Percentiles rank a stretch among this genome's conserved stretches.
Evolutionary conservation across 1,140 invertebrate species (phyloP).

Genomic region (Brachionus koreanus): DNA sequence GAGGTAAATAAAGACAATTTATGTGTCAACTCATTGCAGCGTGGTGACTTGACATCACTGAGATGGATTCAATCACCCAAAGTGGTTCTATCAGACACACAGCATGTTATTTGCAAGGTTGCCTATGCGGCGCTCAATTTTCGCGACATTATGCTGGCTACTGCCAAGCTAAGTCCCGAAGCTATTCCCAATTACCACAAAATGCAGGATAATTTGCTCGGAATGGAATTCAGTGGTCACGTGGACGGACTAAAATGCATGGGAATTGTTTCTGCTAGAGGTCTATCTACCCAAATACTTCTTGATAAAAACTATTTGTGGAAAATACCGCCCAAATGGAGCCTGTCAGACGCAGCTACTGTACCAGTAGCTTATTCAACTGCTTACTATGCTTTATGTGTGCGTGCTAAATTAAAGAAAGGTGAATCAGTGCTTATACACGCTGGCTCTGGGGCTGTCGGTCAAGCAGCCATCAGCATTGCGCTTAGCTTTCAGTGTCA

Average conservation of each 20-base stretch:
- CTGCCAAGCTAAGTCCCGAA: conserved; percentile 88
- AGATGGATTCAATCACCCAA: conserved; percentile 85
- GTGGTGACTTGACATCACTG: conserved; percentile 85
- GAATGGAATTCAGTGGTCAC: conserved; percentile 82
- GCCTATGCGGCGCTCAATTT: conserved; percentile 92
- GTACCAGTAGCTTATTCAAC: conserved; percentile 91
- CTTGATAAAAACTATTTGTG: conserved; percentile 80
- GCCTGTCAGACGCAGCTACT: conserved; percentile 82
- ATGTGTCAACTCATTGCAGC: conserved; percentile 80
- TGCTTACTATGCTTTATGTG: conserved; percentile 81
- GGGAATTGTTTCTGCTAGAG: conserved; percentile 82
- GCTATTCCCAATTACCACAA: conserved; percentile 71
- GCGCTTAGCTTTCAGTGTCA: conserved; percentile 79
- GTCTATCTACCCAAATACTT: conserved; percentile 79
- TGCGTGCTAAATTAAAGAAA: conserved; percentile 74
- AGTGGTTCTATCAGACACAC: conserved; percentile 49
- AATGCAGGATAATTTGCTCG: conserved; percentile 80
- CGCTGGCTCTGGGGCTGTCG: conserved; percentile 89
- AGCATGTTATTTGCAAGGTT: conserved; percentile 72
- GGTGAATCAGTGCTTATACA: conserved; percentile 85
- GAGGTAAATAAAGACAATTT: conserved; percentile 68
- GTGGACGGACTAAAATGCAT: conserved; percentile 78
- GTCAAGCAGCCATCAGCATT: conserved; percentile 88
- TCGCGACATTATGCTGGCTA: conserved; percentile 93
- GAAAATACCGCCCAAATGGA: conserved; percentile 82